phyloP scores from a whole-genome alignment of 2,888 invertebrate species.

The Polydrusus pterygomalis region DNA sequence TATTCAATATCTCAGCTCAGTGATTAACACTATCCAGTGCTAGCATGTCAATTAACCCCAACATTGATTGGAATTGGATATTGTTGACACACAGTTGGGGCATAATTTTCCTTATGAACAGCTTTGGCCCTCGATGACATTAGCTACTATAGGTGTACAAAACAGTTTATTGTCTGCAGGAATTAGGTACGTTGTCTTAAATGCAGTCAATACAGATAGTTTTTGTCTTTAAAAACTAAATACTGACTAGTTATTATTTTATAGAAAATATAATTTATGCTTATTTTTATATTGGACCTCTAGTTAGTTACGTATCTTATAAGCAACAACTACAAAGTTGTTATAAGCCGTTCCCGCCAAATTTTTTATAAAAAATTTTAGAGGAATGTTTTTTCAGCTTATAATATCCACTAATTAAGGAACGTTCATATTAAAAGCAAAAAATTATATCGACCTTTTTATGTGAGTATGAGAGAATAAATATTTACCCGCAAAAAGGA shows the following conservation, averaged over 20 bases:
- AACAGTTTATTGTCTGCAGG: slow-evolving; percentile 17
- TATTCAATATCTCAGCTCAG: slow-evolving; percentile 39
- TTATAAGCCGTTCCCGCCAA: no score
- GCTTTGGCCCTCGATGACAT: slow-evolving; percentile 26
- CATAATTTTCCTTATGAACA: slow-evolving; percentile 46
- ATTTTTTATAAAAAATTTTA: no score
- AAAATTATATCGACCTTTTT: no score
- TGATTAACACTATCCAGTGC: slow-evolving; percentile 42
- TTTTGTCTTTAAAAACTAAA: not conserved
- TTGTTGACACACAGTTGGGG: slow-evolving; percentile 43
- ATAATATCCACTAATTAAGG: no score
- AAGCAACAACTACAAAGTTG: no score
- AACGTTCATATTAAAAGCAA: no score
- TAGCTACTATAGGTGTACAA: slow-evolving; percentile 28
- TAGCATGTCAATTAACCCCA: slow-evolving; percentile 24
- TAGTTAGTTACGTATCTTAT: no score
- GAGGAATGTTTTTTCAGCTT: no score
- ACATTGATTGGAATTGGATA: slow-evolving; percentile 48
- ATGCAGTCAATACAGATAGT: not conserved
- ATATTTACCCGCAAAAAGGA: no score
- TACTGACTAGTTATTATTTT: not conserved
- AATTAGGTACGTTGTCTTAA: not conserved
- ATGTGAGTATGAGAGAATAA: no score
- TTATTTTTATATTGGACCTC: no score
- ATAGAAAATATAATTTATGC: not conserved